phyloP scores from a whole-genome alignment of 1,140 invertebrate genomes.

The Bombus confusus region DNA sequence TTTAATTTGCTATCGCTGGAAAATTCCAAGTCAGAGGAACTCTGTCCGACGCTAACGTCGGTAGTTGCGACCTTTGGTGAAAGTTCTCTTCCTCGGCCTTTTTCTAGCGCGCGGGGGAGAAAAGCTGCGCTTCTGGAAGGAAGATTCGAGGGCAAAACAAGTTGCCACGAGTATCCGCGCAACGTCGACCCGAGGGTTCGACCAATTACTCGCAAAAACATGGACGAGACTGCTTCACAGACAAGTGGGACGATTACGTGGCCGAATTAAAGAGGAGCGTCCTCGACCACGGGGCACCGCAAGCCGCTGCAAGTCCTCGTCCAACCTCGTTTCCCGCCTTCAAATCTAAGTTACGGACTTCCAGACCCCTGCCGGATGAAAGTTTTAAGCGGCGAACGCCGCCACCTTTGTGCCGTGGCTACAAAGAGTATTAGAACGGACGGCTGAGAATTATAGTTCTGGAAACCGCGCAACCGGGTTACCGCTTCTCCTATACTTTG shows the following conservation, averaged over 20 bases:
- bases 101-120: constrained; percentile 4
- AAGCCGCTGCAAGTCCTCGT: constrained; percentile 34
- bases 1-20: constrained; percentile 7
- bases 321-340: constrained; percentile 48
- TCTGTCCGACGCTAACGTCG: not conserved
- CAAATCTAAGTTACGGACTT: constrained; percentile 64
- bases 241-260: constrained; percentile 59
- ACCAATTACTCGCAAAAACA: constrained; percentile 75
- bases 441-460: constrained; percentile 36
- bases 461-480: constrained; percentile 7
- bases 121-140: constrained; percentile 27
- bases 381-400: constrained; percentile 68
- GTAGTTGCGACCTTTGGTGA: constrained; percentile 7
- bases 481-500: not conserved
- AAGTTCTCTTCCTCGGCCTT: not conserved
- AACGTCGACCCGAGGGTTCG: constrained; percentile 56
- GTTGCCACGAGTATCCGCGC: constrained; percentile 8
- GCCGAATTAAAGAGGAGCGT: constrained; percentile 78
- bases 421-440: constrained; percentile 56
- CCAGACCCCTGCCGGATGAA: constrained; percentile 33
- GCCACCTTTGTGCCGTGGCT: constrained; percentile 51
- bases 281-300: constrained; percentile 50
- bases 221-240: constrained; percentile 75
- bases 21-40: constrained; percentile 20
- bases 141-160: constrained; percentile 51